Conservation (phyloP, 92 coral and sea anemone species). For the Galaxea fascicularis region DNA sequence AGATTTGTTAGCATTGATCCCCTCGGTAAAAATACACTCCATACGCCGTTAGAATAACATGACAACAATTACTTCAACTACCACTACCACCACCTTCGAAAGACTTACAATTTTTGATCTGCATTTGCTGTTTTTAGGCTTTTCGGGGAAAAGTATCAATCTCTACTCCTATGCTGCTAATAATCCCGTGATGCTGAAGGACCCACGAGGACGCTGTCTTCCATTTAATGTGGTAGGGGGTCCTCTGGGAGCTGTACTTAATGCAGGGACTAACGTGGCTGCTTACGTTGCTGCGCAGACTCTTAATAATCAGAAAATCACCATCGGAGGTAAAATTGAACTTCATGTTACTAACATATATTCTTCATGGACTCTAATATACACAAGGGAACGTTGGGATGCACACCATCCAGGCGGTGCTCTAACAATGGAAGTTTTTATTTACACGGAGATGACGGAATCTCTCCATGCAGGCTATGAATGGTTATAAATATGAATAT, state of each 20-base stretch:
- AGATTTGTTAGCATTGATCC: conserved; percentile 77
- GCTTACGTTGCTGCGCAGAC: not conserved
- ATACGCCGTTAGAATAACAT: not conserved
- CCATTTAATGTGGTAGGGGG: conserved; percentile 41
- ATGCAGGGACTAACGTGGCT: conserved; percentile 23
- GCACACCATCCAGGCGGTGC: no score
- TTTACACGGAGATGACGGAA: no score
- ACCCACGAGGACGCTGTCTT: conserved; percentile 69
- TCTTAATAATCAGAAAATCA: not conserved
- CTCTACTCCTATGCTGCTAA: conserved; percentile 77
- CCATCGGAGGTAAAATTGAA: not conserved
- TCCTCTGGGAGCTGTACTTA: conserved; percentile 20
- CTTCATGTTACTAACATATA: no score
- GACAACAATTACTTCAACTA: no score
- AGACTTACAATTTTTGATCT: no score
- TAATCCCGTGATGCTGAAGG: conserved; percentile 75
- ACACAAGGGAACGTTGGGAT: no score
- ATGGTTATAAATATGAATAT: no score
- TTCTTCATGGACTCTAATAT: no score
- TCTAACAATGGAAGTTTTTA: not conserved
- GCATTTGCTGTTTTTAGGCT: conserved; percentile 29
- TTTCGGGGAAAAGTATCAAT: conserved; percentile 69
- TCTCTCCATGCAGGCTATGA: no score
- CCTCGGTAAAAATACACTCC: conserved; percentile 31
- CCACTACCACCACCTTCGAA: no score